A percentile compares a stretch with the other conserved stretches of the same genome.
Evolutionary conservation across 1,140 invertebrate genomes (phyloP).

Genomic region (Bacillus rossius): DNA sequence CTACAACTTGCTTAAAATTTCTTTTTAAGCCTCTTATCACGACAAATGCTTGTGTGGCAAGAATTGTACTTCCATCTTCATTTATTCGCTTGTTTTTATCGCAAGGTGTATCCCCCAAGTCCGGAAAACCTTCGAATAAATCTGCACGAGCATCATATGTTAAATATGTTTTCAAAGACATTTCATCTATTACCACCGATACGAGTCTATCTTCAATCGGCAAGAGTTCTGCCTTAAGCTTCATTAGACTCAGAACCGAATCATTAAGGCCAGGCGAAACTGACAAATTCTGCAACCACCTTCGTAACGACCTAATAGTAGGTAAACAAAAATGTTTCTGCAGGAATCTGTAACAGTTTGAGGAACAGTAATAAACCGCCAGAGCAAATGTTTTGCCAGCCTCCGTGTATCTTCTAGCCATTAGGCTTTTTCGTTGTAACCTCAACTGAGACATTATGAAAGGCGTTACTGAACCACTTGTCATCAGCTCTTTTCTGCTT

Average conservation of each 20-base stretch:
- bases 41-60: background rate
- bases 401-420: background rate
- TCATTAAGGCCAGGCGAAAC: background rate
- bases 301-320: background rate
- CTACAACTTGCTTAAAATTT: background rate
- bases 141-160: background rate
- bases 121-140: background rate
- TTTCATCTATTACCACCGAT: background rate
- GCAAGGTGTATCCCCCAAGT: background rate
- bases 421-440: background rate
- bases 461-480: background rate
- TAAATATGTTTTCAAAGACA: background rate
- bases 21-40: constrained; percentile 1
- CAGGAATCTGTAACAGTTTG: background rate
- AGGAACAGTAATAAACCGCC: background rate
- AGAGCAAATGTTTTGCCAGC: background rate
- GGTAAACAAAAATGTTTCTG: background rate
- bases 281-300: background rate
- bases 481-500: no score
- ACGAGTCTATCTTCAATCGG: background rate
- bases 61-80: background rate
- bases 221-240: background rate
- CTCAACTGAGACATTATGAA: background rate
- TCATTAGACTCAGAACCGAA: background rate
- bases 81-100: background rate